Conservation (phyloP, 2,113 vertebrate species). For the Anoura caudifer region DNA sequence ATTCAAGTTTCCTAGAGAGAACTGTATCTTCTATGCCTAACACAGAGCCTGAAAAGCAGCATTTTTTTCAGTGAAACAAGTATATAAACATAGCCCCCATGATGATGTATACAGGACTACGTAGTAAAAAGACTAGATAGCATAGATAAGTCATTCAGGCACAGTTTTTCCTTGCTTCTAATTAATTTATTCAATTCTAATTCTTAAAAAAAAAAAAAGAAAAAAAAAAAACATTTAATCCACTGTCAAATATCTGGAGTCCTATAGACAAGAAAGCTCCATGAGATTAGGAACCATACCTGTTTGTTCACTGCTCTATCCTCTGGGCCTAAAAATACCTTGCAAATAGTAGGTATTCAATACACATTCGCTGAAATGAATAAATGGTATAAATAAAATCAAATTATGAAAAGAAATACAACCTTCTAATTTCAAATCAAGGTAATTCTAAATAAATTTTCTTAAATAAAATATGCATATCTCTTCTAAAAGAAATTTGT, state of each 20-base stretch:
- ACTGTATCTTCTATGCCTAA: constrained; percentile 2
- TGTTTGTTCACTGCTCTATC: neutral
- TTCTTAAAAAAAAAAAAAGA: neutral
- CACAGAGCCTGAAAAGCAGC: constrained; percentile 23
- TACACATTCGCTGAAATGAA: neutral
- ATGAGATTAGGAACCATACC: neutral
- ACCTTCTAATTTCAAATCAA: constrained; percentile 12
- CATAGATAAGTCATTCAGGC: neutral
- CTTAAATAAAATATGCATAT: neutral
- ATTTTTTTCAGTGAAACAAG: constrained; percentile 33
- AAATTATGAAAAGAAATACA: constrained; percentile 14
- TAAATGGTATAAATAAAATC: constrained; percentile 1
- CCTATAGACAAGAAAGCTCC: neutral
- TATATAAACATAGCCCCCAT: neutral
- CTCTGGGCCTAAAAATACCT: neutral
- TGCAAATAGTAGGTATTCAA: neutral
- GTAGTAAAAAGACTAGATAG: neutral
- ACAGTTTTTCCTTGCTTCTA: constrained; percentile 12
- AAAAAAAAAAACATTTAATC: neutral
- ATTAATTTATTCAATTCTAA: constrained; percentile 46
- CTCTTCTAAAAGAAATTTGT: neutral
- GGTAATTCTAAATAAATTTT: constrained; percentile 6
- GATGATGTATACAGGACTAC: neutral
- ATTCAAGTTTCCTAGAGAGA: constrained; percentile 16
- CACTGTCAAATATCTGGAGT: constrained; percentile 11